Conservation (phyloP, 1,140 invertebrate genomes). For the Caenorhabditis inopinata region DNA sequence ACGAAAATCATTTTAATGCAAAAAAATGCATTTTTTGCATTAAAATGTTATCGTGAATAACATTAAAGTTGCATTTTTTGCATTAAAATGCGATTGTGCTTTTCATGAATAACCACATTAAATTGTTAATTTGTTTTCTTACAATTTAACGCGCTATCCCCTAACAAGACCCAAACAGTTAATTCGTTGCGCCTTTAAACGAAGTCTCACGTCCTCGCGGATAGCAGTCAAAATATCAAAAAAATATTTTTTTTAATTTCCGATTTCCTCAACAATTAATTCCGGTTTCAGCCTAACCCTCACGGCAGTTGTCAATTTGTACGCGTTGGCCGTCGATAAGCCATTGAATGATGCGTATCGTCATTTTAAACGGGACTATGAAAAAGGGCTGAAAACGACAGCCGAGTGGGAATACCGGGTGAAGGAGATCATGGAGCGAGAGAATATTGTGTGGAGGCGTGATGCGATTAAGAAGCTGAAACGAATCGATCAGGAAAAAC, state of each 20-base stretch:
- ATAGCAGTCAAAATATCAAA: neutral
- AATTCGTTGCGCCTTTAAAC: too few species aligned
- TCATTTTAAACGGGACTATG: constrained; percentile 39
- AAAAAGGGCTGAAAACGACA: constrained; percentile 23
- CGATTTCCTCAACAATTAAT: neutral
- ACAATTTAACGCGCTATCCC: too few species aligned
- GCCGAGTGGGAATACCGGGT: constrained; percentile 36
- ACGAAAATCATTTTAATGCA: too few species aligned
- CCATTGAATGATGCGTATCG: constrained; percentile 37
- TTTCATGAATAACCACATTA: too few species aligned
- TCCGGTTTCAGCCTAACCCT: constrained; percentile 14
- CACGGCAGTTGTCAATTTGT: constrained; percentile 26
- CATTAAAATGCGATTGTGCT: too few species aligned
- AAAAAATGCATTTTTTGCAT: too few species aligned
- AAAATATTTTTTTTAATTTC: neutral
- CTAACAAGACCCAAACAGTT: too few species aligned
- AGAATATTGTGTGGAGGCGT: constrained; percentile 32
- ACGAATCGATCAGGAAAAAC: constrained; percentile 9
- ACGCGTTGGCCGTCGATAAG: constrained; percentile 36
- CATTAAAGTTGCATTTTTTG: too few species aligned
- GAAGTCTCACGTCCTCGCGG: too few species aligned
- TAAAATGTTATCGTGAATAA: too few species aligned
- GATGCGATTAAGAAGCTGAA: constrained; percentile 36
- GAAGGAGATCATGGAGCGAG: constrained; percentile 10
- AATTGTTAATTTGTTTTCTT: too few species aligned